Evolutionary conservation across 2,888 invertebrate species (phyloP).

Genomic region (Sarcophaga subvicina): DNA sequence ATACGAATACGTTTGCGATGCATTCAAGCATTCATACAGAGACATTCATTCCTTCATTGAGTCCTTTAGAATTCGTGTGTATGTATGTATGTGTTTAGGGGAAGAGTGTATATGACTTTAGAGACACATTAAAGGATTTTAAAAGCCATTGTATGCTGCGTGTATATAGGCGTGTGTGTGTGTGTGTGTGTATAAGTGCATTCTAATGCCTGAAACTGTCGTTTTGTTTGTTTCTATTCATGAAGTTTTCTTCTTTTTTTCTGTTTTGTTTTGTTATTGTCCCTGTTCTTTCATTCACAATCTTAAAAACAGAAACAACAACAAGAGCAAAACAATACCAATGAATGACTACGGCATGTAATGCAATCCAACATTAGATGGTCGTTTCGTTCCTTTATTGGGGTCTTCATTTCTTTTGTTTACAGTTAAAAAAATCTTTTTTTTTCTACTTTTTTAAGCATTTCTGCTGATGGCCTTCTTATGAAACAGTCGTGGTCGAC

Average conservation of each 20-base stretch:
- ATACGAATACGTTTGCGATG: not conserved
- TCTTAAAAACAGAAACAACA: slow-evolving; percentile 63
- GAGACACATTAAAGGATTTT: slow-evolving; percentile 62
- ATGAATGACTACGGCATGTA: slow-evolving; percentile 58
- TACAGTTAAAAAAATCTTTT: not conserved
- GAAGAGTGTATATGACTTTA: slow-evolving; percentile 48
- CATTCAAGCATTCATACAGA: slow-evolving; percentile 30
- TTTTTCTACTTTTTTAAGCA: slow-evolving; percentile 12
- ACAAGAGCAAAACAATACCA: slow-evolving; percentile 57
- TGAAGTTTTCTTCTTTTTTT: not conserved
- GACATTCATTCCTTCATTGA: slow-evolving; percentile 41
- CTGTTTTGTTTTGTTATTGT: slow-evolving; percentile 44
- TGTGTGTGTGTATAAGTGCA: slow-evolving; percentile 18
- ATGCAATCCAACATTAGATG: slow-evolving; percentile 46
- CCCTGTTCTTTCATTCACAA: slow-evolving; percentile 45
- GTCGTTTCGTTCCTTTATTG: slow-evolving; percentile 58
- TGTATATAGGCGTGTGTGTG: not conserved
- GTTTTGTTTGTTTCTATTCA: slow-evolving; percentile 59
- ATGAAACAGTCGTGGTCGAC: slow-evolving; percentile 39
- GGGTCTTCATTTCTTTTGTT: slow-evolving; percentile 34
- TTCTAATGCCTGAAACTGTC: slow-evolving; percentile 66
- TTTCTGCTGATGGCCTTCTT: slow-evolving; percentile 19
- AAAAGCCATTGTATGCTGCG: not conserved
- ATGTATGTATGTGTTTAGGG: not conserved
- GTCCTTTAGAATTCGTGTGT: not conserved